A percentile compares a stretch with the other conserved stretches of the same genome.
Conservation (phyloP, 2,888 invertebrate genomes). For the Brachycybe producta region DNA sequence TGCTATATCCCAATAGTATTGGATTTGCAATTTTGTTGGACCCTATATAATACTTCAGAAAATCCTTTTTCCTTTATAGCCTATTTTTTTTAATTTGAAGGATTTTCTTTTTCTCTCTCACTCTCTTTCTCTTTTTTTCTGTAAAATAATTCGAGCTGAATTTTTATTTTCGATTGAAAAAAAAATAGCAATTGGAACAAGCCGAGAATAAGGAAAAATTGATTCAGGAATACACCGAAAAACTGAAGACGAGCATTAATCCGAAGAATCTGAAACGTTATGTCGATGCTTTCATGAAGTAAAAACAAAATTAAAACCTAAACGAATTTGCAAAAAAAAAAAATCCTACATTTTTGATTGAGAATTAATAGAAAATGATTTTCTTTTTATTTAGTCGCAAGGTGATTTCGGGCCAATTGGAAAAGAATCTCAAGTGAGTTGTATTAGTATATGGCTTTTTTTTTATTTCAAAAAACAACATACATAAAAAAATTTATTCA, state of each 20-base stretch:
- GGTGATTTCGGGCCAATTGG: conserved; percentile 45
- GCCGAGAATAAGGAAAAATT: conserved; percentile 48
- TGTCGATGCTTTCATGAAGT: conserved; percentile 71
- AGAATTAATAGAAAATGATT: background rate
- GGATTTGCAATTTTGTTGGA: no score
- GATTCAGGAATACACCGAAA: conserved; percentile 59
- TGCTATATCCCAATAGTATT: no score
- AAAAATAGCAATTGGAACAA: conserved; percentile 25
- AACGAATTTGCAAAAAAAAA: background rate
- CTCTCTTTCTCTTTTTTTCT: no score
- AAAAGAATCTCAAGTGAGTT: conserved; percentile 46
- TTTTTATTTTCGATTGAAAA: no score
- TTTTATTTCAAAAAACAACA: conserved; percentile 43
- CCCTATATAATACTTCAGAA: no score
- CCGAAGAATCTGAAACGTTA: conserved; percentile 67
- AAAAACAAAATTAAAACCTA: conserved; percentile 16
- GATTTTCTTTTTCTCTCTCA: no score
- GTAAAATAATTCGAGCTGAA: no score
- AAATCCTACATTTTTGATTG: conserved; percentile 2
- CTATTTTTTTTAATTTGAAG: no score
- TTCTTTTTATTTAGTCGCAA: conserved; percentile 45
- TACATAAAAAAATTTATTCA: conserved; percentile 30
- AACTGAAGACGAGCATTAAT: conserved; percentile 58
- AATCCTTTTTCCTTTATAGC: no score
- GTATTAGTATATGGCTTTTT: background rate